phyloP scores from a whole-genome alignment of 37 sponge, comb jelly and placozoan species.

The Petrosia ficiformis region DNA sequence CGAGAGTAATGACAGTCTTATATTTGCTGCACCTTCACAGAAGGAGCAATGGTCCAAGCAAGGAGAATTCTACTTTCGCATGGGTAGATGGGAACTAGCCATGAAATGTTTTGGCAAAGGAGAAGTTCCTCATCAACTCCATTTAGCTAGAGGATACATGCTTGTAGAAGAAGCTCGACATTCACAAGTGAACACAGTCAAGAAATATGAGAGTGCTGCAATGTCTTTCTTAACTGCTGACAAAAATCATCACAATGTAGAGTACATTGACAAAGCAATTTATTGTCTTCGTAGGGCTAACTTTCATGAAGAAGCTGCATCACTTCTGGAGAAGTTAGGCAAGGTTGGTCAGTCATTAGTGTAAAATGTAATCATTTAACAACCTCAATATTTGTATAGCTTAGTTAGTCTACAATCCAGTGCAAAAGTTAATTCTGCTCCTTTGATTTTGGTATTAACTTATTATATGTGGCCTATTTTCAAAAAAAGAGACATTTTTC shows the following conservation, averaged over 20 bases:
- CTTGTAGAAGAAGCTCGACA: not conserved
- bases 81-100: constrained; percentile 59
- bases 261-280: not conserved
- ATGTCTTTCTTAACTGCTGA: not conserved
- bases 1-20: constrained; percentile 10
- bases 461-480: too few species aligned
- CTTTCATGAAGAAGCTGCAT: not conserved
- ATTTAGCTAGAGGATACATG: not conserved
- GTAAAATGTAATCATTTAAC: not conserved
- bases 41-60: constrained; percentile 70
- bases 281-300: not conserved
- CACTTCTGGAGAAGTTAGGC: not conserved
- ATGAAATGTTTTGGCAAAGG: constrained; percentile 50
- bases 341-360: not conserved
- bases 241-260: not conserved
- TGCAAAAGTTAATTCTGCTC: too few species aligned
- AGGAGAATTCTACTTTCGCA: constrained; percentile 69
- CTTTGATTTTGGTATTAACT: too few species aligned
- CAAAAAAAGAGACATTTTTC: too few species aligned
- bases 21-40: constrained; percentile 47
- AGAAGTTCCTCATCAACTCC: not conserved
- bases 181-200: not conserved
- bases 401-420: too few species aligned
- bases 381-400: too few species aligned
- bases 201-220: not conserved